Conservation (phyloP, 2,797 vertebrate species). For the Nannoperca obscura region DNA sequence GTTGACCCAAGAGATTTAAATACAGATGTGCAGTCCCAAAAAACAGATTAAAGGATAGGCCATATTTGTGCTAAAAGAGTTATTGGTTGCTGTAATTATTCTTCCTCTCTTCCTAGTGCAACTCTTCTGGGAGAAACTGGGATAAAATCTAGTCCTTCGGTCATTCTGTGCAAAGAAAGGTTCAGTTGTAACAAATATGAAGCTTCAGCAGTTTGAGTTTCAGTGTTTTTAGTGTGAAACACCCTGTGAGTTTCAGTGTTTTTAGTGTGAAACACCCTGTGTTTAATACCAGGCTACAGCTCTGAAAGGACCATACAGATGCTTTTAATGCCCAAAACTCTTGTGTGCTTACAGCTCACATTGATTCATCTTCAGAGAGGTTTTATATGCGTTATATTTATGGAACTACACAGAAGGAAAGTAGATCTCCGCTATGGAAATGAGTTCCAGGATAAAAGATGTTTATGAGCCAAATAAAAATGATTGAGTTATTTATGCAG, state of each 20-base stretch:
- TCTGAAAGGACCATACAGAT: not conserved
- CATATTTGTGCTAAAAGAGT: not conserved
- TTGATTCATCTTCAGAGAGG: not conserved
- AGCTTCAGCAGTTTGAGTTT: not conserved
- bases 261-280: not conserved
- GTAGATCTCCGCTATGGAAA: not conserved
- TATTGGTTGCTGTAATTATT: not conserved
- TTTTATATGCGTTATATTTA: not conserved
- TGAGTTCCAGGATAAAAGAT: not conserved
- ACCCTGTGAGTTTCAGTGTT: not conserved
- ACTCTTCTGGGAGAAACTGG: not conserved
- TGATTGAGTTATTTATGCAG: not conserved
- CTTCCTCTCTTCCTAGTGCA: not conserved
- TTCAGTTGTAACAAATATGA: not conserved
- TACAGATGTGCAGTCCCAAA: not conserved
- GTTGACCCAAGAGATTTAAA: not conserved
- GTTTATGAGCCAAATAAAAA: not conserved
- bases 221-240: not conserved
- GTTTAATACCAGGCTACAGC: not conserved
- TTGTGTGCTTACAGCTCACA: not conserved
- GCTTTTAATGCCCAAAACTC: not conserved
- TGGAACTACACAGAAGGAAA: not conserved
- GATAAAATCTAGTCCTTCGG: not conserved
- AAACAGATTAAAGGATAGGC: not conserved
- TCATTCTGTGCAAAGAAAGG: not conserved